Base-by-base conservation (phyloP, 1,140 invertebrate genomes). In the Drosophila funebris region DNA sequence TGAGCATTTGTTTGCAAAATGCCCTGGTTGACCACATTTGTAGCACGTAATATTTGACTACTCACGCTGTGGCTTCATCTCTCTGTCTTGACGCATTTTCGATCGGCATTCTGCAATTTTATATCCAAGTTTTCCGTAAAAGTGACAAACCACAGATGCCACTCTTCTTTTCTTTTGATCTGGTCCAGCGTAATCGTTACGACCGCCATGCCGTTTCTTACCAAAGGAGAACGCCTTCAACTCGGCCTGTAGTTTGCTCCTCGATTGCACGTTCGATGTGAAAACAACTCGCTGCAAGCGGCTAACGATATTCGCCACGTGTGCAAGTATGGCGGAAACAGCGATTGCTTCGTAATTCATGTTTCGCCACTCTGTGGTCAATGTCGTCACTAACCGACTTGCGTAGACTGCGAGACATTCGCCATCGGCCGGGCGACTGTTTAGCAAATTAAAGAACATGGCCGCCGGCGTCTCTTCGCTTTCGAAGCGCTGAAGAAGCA, bases 1-100 rank as follows among this genome's bases (percentile, higher is more conserved):
- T n/a, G n/a, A n/a, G n/a, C 52, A 66, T 11, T 27, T 27, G 36
- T 56, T 66, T 8, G 62, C 22, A 56, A 66, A 27, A 48, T 56
- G 62, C 18, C 62, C 50, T 11, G 24, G 27, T 37, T 56, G 24
- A n/a, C 46, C 60, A 31, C 33, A 41, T 3, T 24, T 8, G 20
- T 14, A 61, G 4, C 20, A 22, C 0, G 18, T 22, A 24, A 48
- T 4, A 27, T 48, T 48, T 48, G 24, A 27, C 13, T 48, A 4
- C 22, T 24, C 22, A 24, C 6, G 22, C 0, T 24, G 5, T 4
- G 4, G 22, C 4, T 4, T 3, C 22, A 24, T 24, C 4, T 24
- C 4, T 24, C 22, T 24, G 22, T n/a, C n/a, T n/a, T n/a, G n/a
- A n/a, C n/a, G n/a, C n/a, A n/a, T n/a, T n/a, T n/a, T n/a, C n/a